A percentile compares a stretch with the other conserved stretches of the same genome.
Evolutionary conservation across 2,888 invertebrate genomes (phyloP).

Genomic region (Germaria angustata): DNA sequence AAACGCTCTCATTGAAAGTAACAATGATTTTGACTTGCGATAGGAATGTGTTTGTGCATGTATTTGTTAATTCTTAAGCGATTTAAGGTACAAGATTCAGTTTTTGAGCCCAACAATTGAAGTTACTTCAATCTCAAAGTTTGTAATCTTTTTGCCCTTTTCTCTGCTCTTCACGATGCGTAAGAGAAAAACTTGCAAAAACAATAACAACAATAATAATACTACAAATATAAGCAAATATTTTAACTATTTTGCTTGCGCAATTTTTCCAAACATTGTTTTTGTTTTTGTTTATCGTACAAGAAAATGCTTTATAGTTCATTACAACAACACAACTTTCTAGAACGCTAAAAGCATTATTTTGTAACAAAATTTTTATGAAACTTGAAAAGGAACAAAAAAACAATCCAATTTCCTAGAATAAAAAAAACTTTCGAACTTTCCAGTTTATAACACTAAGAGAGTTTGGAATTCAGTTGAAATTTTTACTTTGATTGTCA

Average conservation of each 20-base stretch:
- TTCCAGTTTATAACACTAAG: not conserved
- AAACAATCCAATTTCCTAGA: slow-evolving; percentile 4
- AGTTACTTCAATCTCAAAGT: not conserved
- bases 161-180: not conserved
- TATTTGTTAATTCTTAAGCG: too few relatives aligned
- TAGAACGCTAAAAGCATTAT: slow-evolving; percentile 37
- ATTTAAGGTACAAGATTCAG: too few relatives aligned
- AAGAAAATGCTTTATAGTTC: slow-evolving; percentile 29
- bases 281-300: slow-evolving; percentile 8
- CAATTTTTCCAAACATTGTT: slow-evolving; percentile 20
- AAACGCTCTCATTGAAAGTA: too few relatives aligned
- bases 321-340: slow-evolving; percentile 22
- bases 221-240: slow-evolving; percentile 30
- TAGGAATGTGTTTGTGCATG: too few relatives aligned
- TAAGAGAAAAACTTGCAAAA: not conserved
- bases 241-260: slow-evolving; percentile 36
- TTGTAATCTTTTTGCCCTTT: not conserved
- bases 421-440: not conserved
- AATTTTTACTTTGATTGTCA: not conserved
- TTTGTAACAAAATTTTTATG: slow-evolving; percentile 8
- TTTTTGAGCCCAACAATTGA: not conserved
- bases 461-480: not conserved
- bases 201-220: not conserved
- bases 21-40: too few relatives aligned
- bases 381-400: not conserved